phyloP scores from a whole-genome alignment of 2,113 vertebrate species.

The Lepus europaeus region DNA sequence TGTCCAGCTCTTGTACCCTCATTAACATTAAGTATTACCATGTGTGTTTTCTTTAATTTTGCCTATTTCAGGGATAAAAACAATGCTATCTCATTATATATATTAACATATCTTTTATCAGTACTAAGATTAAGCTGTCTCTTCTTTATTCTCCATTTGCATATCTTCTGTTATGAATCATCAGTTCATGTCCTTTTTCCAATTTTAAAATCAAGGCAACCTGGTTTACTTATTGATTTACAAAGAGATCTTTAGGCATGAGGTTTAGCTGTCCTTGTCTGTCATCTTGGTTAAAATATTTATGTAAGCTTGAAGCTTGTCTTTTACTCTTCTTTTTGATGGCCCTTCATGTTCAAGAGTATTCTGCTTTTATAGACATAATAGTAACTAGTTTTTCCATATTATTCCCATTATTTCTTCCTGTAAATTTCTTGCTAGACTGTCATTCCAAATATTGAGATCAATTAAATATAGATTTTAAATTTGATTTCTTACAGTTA shows the following conservation, averaged over 20 bases:
- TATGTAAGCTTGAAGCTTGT: not conserved
- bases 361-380: not conserved
- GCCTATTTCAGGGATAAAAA: slow-evolving; percentile 6
- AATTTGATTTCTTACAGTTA: not conserved
- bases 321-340: not conserved
- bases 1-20: not conserved
- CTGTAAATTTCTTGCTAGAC: not conserved
- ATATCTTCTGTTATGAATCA: slow-evolving; percentile 40
- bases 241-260: not conserved
- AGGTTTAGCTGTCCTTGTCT: not conserved
- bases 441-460: not conserved
- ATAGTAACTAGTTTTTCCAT: not conserved
- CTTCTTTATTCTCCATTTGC: slow-evolving; percentile 6
- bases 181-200: slow-evolving; percentile 26
- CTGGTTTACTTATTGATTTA: not conserved
- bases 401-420: not conserved
- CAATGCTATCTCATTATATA: slow-evolving; percentile 12
- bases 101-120: not conserved
- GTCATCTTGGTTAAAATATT: not conserved
- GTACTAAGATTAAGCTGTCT: not conserved
- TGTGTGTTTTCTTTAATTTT: not conserved
- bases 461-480: not conserved
- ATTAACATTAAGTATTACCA: not conserved
- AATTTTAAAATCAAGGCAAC: not conserved
- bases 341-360: not conserved